Evolutionary conservation across 2,797 vertebrate genomes (phyloP).

Genomic region (Molothrus aeneus): DNA sequence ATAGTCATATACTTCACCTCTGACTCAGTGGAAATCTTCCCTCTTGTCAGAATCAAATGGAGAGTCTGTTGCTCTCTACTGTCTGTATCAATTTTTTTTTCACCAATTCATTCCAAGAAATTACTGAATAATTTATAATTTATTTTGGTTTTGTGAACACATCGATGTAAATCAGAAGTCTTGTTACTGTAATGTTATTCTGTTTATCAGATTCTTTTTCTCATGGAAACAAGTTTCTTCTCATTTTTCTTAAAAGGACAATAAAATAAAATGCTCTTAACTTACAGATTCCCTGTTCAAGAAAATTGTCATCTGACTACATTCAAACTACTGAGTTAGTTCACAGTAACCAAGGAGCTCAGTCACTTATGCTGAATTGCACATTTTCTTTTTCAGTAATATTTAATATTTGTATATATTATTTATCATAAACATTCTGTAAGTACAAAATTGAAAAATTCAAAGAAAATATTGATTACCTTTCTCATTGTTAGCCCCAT

Average conservation of each 20-base stretch:
- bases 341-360: background rate
- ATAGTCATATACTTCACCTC: background rate
- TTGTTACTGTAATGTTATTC: background rate
- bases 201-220: background rate
- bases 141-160: background rate
- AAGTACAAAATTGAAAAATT: background rate
- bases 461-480: background rate
- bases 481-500: background rate
- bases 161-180: background rate
- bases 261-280: background rate
- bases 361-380: background rate
- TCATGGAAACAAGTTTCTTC: background rate
- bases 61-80: background rate
- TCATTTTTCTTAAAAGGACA: background rate
- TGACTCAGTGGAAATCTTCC: background rate
- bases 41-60: background rate
- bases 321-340: background rate
- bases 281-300: background rate
- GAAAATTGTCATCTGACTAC: background rate
- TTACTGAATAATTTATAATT: background rate
- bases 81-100: background rate
- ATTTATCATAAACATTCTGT: background rate
- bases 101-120: background rate
- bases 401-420: background rate
- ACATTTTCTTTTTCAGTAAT: background rate